These are phyloP conservation scores for Oryzias dopingdopingensis DNA, from an alignment of 2,797 vertebrate genomes.

Conservation along the genomic window DNA sequence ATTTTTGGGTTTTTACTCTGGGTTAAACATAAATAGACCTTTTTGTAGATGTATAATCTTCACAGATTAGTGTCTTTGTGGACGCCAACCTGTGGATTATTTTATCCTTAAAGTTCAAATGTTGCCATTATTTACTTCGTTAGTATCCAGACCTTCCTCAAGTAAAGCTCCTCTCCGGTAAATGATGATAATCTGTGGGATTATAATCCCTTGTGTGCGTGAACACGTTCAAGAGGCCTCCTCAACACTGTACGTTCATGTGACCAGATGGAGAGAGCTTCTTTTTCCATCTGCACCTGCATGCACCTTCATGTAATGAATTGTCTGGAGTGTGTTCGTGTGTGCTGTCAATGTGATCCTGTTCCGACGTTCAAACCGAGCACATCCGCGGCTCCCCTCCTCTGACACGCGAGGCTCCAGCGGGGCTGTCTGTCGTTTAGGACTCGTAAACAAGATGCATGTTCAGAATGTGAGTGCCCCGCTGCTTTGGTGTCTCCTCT, in stretches of 20 bases:
- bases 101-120: neutral
- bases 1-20: too few species aligned
- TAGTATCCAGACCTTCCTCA: neutral
- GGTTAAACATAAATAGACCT: too few species aligned
- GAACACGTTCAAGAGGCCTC: conserved; percentile 7
- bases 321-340: conserved; percentile 20
- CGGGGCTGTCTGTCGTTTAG: conserved; percentile 53
- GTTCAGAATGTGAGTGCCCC: conserved; percentile 58
- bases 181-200: conserved; percentile 20
- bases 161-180: neutral
- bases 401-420: conserved; percentile 46
- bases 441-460: conserved; percentile 60
- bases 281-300: conserved; percentile 38
- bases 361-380: conserved; percentile 31
- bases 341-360: conserved; percentile 31
- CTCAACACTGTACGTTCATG: conserved; percentile 5
- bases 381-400: conserved; percentile 27
- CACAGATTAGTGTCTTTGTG: neutral
- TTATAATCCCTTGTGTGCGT: conserved; percentile 18
- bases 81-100: neutral
- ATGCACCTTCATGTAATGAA: conserved; percentile 32
- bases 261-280: conserved; percentile 24
- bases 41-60: neutral
- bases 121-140: neutral
- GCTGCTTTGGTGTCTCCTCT: conserved; percentile 64